These are phyloP conservation scores for Trimorus sp. DNA, from an alignment of 2,888 invertebrate species.

Conservation along the genomic window DNA sequence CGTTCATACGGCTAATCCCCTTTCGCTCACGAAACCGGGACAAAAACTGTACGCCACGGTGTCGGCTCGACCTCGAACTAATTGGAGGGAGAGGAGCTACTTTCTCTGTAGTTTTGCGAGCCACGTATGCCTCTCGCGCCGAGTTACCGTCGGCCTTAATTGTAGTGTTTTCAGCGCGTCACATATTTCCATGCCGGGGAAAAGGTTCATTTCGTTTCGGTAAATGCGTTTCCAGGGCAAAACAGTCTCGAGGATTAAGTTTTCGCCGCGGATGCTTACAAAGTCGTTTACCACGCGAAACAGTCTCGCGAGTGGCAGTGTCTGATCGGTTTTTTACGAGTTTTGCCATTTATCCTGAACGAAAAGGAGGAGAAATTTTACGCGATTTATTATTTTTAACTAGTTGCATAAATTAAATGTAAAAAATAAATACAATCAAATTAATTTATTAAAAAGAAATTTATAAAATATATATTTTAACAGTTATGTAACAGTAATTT, in stretches of 20 bases:
- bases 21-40: slow-evolving; percentile 66
- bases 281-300: no score
- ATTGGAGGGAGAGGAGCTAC: slow-evolving; percentile 65
- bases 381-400: no score
- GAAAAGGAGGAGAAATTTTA: no score
- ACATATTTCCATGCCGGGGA: slow-evolving; percentile 1
- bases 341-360: no score
- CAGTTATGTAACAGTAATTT: no score
- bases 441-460: no score
- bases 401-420: no score
- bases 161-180: slow-evolving; percentile 43
- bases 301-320: no score
- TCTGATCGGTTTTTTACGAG: no score
- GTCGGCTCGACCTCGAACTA: slow-evolving; percentile 66
- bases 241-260: neutral
- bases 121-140: slow-evolving; percentile 54
- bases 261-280: no score
- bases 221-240: slow-evolving; percentile 6
- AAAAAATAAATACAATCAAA: no score
- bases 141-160: slow-evolving; percentile 51
- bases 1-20: slow-evolving; percentile 64
- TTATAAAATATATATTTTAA: no score
- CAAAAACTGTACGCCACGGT: slow-evolving; percentile 63
- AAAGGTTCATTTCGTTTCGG: slow-evolving; percentile 40
- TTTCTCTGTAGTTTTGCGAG: slow-evolving; percentile 64